A percentile compares a stretch with the other conserved stretches of the same genome.
Conservation (phyloP, 1,140 invertebrate genomes). For the Diorhabda elongata region DNA sequence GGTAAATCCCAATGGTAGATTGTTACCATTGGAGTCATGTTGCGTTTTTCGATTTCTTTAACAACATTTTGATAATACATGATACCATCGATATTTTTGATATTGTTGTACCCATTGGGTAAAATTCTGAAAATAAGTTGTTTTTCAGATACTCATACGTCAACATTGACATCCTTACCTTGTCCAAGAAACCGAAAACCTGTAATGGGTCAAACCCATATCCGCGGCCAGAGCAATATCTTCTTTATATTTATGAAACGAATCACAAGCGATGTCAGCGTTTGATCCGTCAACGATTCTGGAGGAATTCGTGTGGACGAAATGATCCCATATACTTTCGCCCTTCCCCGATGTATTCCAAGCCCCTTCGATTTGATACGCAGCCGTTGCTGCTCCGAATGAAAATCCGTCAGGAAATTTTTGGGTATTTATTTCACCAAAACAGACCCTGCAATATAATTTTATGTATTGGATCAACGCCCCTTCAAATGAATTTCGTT, state of each 20-base stretch:
- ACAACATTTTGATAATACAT: conserved; percentile 62
- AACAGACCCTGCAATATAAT: no score
- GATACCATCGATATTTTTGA: conserved; percentile 54
- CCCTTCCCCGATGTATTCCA: conserved; percentile 37
- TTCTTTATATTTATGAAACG: conserved; percentile 56
- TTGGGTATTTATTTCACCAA: neutral
- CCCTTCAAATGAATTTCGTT: no score
- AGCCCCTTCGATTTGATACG: conserved; percentile 47
- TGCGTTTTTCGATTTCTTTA: conserved; percentile 52
- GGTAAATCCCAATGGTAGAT: conserved; percentile 42
- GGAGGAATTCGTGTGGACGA: neutral
- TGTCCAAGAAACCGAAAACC: conserved; percentile 61
- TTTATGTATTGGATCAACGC: neutral
- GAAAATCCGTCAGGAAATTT: conserved; percentile 32
- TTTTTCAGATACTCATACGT: no score
- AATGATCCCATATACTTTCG: conserved; percentile 7
- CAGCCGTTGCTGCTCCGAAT: conserved; percentile 38
- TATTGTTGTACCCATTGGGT: neutral
- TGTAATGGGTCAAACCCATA: conserved; percentile 49
- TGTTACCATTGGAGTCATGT: conserved; percentile 47
- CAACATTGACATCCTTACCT: conserved; percentile 24
- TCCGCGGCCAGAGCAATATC: conserved; percentile 51
- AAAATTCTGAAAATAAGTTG: neutral
- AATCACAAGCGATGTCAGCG: conserved; percentile 50
- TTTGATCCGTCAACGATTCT: conserved; percentile 22